These are phyloP conservation scores for Cataglyphis altisquamis DNA, from an alignment of 2,888 invertebrate genomes.

Conservation along the genomic window DNA sequence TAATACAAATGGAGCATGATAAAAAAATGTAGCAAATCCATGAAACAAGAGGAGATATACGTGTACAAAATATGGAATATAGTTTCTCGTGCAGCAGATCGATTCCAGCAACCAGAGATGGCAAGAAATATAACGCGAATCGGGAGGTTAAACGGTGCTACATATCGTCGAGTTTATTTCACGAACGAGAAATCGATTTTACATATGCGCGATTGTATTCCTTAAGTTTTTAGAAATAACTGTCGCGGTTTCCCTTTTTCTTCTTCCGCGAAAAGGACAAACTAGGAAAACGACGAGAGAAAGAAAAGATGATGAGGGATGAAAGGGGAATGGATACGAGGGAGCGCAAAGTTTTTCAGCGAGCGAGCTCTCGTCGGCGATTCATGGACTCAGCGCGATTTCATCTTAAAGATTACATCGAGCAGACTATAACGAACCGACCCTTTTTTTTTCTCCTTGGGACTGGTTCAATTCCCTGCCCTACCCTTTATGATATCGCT, in stretches of 20 bases:
- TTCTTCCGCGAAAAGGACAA: background rate
- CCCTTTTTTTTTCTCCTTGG: constrained; percentile 70
- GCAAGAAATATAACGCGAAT: constrained; percentile 19
- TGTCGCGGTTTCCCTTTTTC: constrained; percentile 24
- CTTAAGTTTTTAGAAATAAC: constrained; percentile 34
- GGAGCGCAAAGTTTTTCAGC: constrained; percentile 60
- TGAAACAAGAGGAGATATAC: constrained; percentile 47
- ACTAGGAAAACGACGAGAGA: constrained; percentile 6
- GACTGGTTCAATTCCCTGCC: constrained; percentile 74
- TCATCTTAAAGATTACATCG: constrained; percentile 79
- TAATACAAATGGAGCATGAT: constrained; percentile 28
- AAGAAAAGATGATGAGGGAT: constrained; percentile 32
- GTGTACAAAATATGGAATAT: constrained; percentile 47
- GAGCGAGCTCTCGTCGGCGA: constrained; percentile 67
- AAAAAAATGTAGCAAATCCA: constrained; percentile 36
- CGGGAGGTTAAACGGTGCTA: constrained; percentile 33
- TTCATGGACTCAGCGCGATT: constrained; percentile 80
- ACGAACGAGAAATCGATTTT: constrained; percentile 34
- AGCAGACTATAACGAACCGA: constrained; percentile 74
- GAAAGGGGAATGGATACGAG: background rate
- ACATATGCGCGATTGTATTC: background rate
- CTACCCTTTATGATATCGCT: constrained; percentile 79
- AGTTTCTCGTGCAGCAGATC: constrained; percentile 12
- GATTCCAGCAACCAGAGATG: constrained; percentile 7
- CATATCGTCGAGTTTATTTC: constrained; percentile 38